Conservation (phyloP, 2,113 vertebrate genomes). For the Chunga burmeisteri region DNA sequence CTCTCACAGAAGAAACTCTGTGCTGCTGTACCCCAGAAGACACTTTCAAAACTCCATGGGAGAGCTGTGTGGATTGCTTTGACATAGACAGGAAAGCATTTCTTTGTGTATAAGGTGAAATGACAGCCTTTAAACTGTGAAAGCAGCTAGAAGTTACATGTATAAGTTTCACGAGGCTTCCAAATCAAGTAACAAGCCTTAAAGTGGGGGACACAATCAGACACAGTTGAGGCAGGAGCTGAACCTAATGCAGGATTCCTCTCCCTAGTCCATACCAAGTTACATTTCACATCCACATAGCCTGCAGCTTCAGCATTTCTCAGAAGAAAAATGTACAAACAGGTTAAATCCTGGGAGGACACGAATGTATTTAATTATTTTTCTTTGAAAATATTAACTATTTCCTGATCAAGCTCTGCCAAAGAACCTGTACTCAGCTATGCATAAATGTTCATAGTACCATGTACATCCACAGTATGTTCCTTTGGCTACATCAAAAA, state of each 20-base stretch:
- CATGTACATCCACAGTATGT: not conserved
- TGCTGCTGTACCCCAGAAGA: constrained; percentile 11
- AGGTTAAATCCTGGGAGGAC: not conserved
- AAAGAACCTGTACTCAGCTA: not conserved
- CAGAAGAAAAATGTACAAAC: not conserved
- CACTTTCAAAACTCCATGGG: not conserved
- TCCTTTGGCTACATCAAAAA: not conserved
- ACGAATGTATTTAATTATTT: not conserved
- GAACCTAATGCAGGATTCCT: not conserved
- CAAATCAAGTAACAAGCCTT: constrained; percentile 17
- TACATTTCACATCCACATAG: not conserved
- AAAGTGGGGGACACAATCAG: not conserved
- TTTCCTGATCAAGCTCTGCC: not conserved
- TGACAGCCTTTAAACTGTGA: constrained; percentile 30
- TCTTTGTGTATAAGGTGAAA: constrained; percentile 6
- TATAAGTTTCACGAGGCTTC: not conserved
- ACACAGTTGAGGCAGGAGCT: not conserved
- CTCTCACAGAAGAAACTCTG: constrained; percentile 29
- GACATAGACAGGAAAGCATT: not conserved
- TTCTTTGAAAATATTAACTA: not conserved
- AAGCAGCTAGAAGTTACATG: not conserved
- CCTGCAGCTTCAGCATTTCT: constrained; percentile 10
- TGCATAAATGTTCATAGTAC: not conserved
- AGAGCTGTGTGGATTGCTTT: not conserved
- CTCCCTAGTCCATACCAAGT: not conserved